Conservation (phyloP, 2,888 invertebrate genomes). For the Schrankia costaestrigalis region DNA sequence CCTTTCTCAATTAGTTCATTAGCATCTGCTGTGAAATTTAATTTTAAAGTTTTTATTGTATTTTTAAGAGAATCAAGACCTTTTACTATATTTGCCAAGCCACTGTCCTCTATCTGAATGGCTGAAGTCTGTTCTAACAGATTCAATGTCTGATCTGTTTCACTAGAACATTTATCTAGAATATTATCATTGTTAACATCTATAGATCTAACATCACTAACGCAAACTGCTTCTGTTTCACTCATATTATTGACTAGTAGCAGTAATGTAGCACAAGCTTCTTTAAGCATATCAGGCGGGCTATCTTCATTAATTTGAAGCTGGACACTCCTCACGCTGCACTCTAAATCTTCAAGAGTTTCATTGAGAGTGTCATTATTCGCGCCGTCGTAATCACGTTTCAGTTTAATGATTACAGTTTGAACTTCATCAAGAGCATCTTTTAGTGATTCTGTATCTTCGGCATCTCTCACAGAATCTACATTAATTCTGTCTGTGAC, state of each 20-base stretch:
- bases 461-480: slow-evolving; percentile 32
- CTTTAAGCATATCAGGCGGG: slow-evolving; percentile 59
- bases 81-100: slow-evolving; percentile 36
- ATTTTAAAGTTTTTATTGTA: slow-evolving; percentile 49
- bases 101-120: slow-evolving; percentile 42
- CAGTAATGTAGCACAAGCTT: slow-evolving; percentile 67
- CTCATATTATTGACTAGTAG: slow-evolving; percentile 57
- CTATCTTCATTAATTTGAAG: slow-evolving; percentile 69
- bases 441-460: slow-evolving; percentile 51
- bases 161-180: slow-evolving; percentile 48
- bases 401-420: slow-evolving; percentile 69
- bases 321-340: slow-evolving; percentile 74
- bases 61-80: slow-evolving; percentile 47
- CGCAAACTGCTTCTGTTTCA: slow-evolving; percentile 41
- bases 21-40: slow-evolving; percentile 45
- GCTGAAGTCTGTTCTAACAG: slow-evolving; percentile 68
- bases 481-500: slow-evolving; percentile 50
- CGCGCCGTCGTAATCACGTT: slow-evolving; percentile 58
- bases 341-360: slow-evolving; percentile 75
- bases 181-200: slow-evolving; percentile 32
- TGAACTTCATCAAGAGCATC: slow-evolving; percentile 71
- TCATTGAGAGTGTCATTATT: slow-evolving; percentile 66
- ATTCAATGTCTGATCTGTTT: slow-evolving; percentile 52
- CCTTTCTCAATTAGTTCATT: slow-evolving; percentile 65
- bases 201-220: slow-evolving; percentile 23